Base-by-base conservation (phyloP, 2,888 invertebrate genomes). In the Epirrita christyi region DNA sequence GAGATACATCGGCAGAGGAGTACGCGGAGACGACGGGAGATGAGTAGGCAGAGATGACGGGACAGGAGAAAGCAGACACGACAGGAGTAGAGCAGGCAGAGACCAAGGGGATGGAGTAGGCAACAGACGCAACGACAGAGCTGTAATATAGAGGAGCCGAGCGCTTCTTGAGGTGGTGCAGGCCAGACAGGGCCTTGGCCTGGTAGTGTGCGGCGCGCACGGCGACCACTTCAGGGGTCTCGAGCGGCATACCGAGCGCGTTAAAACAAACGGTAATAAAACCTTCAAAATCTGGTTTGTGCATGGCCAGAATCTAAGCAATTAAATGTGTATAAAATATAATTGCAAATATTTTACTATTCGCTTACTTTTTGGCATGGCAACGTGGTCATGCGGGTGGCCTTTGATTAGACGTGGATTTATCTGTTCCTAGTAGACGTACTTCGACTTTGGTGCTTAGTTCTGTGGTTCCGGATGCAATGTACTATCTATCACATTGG, bases 181-280 rank as follows among this genome's bases (percentile, higher is more conserved):
- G 66, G 15, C 82, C 85, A 45, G 87, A 80, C 58, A 88, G 72
- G 48, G 88, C 89, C 76, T 89, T 90, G 47, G 91, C 87, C 54
- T 88, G 86, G 83, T 74, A 89, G 80, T 90, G 92, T 7, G 83
- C 86, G 46, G 85, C 84, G 55, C 88, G 89, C 36, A 90, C 92
- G 54, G 91, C 89, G 48, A 92, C 90, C 8, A 92, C 92, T 61
- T 89, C 92, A 62, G 90, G 88, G 13, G 92, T 92, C 71, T 92
- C 91, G 46, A 92, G 78, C 36, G 92, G 92, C 10, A 92, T 92
- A 49, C 92, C 91, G 66, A 85, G 75, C 42, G 84, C 83, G 40
- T 67, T 78, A 76, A 84, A 80, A 79, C 63, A 82, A 84, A 83
- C 76, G 81, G 69, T 63, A 68, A 78, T 70, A n/a, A 75, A 80